A percentile compares a stretch with the other conserved stretches of the same genome.
Conservation (phyloP, 2,113 vertebrate species). For the Calyptomena viridis region DNA sequence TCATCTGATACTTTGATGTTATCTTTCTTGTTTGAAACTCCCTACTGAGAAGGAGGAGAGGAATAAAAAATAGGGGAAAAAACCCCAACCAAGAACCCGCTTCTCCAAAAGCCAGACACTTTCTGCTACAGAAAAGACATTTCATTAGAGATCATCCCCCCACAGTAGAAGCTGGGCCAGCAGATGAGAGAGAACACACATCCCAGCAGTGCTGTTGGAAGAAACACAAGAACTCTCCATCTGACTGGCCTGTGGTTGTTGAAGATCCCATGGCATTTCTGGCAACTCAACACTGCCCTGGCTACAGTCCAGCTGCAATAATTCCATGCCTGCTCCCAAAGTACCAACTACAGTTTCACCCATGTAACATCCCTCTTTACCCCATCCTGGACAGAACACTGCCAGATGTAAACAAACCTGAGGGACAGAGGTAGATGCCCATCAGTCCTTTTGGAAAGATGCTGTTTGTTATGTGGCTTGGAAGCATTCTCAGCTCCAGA, state of each 20-base stretch:
- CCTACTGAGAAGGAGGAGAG: not conserved
- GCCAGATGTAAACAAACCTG: not conserved
- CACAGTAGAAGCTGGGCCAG: not conserved
- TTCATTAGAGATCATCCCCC: not conserved
- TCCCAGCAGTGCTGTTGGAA: not conserved
- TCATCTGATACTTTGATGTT: not conserved
- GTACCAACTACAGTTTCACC: not conserved
- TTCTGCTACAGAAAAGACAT: not conserved
- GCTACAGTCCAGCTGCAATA: not conserved
- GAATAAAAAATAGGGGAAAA: not conserved
- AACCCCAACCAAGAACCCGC: not conserved
- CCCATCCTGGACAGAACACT: not conserved
- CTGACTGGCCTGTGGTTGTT: not conserved
- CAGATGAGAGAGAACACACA: not conserved
- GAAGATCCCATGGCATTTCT: constrained; percentile 4
- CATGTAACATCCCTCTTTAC: not conserved
- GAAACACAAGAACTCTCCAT: not conserved
- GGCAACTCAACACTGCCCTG: not conserved
- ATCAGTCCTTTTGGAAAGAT: not conserved
- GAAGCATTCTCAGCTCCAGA: not conserved
- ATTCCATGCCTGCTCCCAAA: not conserved
- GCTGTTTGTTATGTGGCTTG: not conserved
- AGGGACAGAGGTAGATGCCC: not conserved
- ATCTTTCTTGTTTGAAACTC: not conserved
- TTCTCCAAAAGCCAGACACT: not conserved